phyloP scores from a whole-genome alignment of 2,797 vertebrate genomes.

The Clarias platycephalus region DNA sequence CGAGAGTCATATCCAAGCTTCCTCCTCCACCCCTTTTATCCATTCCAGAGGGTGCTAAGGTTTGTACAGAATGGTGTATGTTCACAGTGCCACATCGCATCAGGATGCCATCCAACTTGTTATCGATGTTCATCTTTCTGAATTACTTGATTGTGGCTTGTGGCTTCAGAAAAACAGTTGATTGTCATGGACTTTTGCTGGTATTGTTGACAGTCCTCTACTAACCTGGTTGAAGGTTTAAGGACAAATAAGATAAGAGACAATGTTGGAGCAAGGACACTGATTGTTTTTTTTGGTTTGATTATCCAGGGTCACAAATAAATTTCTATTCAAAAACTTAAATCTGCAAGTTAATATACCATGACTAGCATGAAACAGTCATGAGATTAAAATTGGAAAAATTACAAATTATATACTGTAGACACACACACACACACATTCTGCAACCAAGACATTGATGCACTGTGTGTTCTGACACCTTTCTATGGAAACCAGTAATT shows the following conservation, averaged over 20 bases:
- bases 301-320: background rate
- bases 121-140: constrained; percentile 95
- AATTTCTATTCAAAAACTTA: background rate
- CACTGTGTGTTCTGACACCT: no score
- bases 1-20: constrained; percentile 83
- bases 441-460: no score
- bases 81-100: constrained; percentile 89
- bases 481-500: no score
- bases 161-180: constrained; percentile 41
- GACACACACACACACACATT: no score
- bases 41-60: constrained; percentile 66
- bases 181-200: constrained; percentile 41
- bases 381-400: background rate
- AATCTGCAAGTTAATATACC: background rate
- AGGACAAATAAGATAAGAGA: constrained; percentile 10
- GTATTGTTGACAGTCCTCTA: constrained; percentile 26
- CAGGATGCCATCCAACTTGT: constrained; percentile 95
- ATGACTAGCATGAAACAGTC: background rate
- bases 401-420: no score
- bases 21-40: constrained; percentile 67
- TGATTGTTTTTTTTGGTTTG: background rate
- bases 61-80: constrained; percentile 78
- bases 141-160: constrained; percentile 40
- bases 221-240: constrained; percentile 22
- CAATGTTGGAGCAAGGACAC: background rate